A percentile compares a stretch with the other conserved stretches of the same genome.
These are phyloP conservation scores for Caenorhabditis sp. DNA, from an alignment of 2,888 invertebrate species.

Conservation along the genomic window DNA sequence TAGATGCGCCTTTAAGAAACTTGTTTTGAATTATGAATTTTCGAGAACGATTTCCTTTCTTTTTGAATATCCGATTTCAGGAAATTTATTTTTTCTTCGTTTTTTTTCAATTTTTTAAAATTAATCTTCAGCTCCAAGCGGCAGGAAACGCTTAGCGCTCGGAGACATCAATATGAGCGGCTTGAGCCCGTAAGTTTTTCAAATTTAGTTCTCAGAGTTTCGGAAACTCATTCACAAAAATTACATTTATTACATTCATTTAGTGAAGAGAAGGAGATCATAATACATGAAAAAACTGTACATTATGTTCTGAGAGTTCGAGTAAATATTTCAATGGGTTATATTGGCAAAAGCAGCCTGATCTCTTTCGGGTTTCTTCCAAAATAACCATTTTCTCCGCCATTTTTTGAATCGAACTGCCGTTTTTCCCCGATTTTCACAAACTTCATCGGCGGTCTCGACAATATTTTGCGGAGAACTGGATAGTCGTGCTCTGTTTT, in stretches of 20 bases:
- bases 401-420: slow-evolving; percentile 23
- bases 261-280: not conserved
- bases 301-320: not conserved
- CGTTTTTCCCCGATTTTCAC: slow-evolving; percentile 31
- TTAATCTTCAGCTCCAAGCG: too few species aligned
- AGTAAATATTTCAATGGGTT: not conserved
- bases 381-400: slow-evolving; percentile 21
- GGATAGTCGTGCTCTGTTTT: slow-evolving; percentile 41
- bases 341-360: not conserved
- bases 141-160: too few species aligned
- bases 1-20: slow-evolving; percentile 4
- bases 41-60: too few species aligned
- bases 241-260: not conserved
- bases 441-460: slow-evolving; percentile 18
- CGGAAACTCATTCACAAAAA: not conserved
- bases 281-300: not conserved
- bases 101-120: too few species aligned
- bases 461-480: slow-evolving; percentile 56
- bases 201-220: not conserved
- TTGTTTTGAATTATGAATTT: too few species aligned
- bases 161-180: too few species aligned
- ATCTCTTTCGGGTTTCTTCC: slow-evolving; percentile 26
- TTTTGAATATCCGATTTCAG: too few species aligned
- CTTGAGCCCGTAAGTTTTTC: too few species aligned
- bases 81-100: too few species aligned